A percentile compares a stretch with the other conserved stretches of the same genome.
Evolutionary conservation across 2,113 vertebrate species (phyloP).

Genomic region (Strix aluco): DNA sequence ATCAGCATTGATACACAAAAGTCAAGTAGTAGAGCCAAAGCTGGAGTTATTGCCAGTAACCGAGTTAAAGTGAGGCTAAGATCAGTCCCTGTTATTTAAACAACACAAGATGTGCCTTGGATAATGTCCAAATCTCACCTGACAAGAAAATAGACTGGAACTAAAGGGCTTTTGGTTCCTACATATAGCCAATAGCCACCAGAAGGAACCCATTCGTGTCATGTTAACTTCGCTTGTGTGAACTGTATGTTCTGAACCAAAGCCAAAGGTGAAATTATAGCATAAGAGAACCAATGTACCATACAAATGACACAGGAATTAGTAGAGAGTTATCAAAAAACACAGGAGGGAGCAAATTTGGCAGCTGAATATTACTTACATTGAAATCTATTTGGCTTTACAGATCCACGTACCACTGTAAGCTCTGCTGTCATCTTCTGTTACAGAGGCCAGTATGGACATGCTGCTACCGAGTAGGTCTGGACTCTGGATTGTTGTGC

Average conservation of each 20-base stretch:
- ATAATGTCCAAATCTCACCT: not conserved
- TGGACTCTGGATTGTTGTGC: not conserved
- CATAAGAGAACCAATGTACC: not conserved
- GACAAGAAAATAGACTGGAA: not conserved
- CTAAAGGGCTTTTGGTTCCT: not conserved
- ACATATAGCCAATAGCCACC: not conserved
- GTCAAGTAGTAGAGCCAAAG: not conserved
- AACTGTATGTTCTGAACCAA: not conserved
- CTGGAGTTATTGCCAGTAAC: not conserved
- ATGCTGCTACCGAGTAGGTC: not conserved
- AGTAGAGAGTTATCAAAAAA: not conserved
- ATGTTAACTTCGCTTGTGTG: not conserved
- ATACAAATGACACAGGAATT: not conserved
- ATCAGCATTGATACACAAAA: not conserved
- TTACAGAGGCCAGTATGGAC: not conserved
- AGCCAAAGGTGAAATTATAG: not conserved
- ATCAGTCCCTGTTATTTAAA: not conserved
- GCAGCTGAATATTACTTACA: not conserved
- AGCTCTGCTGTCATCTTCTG: not conserved
- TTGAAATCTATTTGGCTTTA: not conserved
- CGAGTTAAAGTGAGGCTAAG: not conserved
- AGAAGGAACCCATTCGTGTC: not conserved
- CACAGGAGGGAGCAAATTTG: not conserved
- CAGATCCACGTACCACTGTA: not conserved
- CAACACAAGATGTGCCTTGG: not conserved